A percentile compares a stretch with the other conserved stretches of the same genome.
Conservation (phyloP, 2,113 vertebrate genomes). For the Pampusana beccarii region DNA sequence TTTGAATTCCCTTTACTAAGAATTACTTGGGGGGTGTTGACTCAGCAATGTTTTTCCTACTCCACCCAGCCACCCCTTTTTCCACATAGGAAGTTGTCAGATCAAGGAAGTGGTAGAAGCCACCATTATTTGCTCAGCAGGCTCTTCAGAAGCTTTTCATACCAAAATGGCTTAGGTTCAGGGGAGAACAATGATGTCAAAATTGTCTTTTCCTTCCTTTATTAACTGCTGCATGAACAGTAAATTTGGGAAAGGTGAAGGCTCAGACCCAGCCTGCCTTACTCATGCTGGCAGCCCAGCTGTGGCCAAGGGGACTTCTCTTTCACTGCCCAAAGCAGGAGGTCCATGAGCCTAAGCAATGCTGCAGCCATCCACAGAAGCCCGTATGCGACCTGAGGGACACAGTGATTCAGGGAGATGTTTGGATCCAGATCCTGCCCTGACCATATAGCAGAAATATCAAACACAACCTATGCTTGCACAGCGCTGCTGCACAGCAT, state of each 20-base stretch:
- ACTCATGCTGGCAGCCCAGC: background rate
- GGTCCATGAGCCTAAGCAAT: accelerated
- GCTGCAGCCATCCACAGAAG: background rate
- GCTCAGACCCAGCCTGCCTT: background rate
- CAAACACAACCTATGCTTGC: accelerated
- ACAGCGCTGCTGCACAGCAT: background rate
- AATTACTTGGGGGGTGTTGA: background rate
- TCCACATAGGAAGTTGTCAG: background rate
- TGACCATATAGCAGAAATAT: background rate
- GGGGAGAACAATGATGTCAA: background rate
- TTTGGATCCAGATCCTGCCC: background rate
- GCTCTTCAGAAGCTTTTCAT: background rate
- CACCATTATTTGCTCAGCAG: background rate
- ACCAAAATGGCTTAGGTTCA: background rate
- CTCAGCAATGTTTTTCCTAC: background rate
- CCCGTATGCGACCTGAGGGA: background rate
- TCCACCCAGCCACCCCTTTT: background rate
- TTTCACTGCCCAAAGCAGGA: background rate
- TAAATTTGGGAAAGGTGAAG: background rate
- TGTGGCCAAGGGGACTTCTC: background rate
- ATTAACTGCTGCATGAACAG: background rate
- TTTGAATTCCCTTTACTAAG: background rate
- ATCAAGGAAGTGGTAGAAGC: background rate
- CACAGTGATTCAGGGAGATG: background rate
- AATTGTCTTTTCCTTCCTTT: background rate